phyloP scores from a whole-genome alignment of 2,113 vertebrate species.

The Tyrannus savana region DNA sequence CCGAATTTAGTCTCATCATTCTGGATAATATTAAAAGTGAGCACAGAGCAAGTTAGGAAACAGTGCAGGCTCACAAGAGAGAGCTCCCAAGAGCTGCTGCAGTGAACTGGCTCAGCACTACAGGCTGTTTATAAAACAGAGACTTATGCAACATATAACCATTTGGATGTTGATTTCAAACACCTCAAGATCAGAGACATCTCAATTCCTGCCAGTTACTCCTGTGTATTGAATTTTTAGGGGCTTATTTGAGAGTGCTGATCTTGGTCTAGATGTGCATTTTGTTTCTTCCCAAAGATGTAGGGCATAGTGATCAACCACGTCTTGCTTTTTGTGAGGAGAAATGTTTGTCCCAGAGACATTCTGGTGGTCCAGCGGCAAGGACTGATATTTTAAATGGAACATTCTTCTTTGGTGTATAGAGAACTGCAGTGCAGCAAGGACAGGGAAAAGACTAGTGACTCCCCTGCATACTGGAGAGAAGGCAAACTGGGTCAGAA shows the following conservation, averaged over 20 bases:
- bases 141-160: not conserved
- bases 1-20: not conserved
- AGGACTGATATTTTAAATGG: not conserved
- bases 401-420: not conserved
- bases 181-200: not conserved
- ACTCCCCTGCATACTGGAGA: not conserved
- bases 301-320: not conserved
- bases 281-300: rapidly evolving
- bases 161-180: not conserved
- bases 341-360: not conserved
- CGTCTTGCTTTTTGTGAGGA: not conserved
- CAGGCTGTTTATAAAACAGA: not conserved
- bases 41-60: not conserved
- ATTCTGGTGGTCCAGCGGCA: not conserved
- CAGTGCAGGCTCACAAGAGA: not conserved
- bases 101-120: not conserved
- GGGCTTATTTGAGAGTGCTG: not conserved
- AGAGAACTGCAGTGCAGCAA: not conserved
- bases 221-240: not conserved
- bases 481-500: not conserved
- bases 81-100: not conserved
- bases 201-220: not conserved
- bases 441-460: not conserved
- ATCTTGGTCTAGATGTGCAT: not conserved
- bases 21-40: not conserved